Evolutionary conservation across 2,888 invertebrate species (phyloP).

Genomic region (Xanthia togata): DNA sequence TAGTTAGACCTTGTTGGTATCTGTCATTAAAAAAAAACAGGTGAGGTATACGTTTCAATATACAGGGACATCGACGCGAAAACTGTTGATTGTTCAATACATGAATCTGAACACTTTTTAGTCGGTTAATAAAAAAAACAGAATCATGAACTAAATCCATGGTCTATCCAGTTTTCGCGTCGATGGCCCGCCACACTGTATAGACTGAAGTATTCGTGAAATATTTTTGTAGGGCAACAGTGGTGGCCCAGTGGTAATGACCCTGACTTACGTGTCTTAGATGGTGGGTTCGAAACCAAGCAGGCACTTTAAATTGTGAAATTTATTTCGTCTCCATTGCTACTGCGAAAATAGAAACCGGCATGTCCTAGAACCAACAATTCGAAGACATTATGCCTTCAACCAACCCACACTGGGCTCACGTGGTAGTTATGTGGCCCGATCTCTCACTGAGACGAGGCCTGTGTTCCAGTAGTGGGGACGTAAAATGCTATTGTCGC

Average conservation of each 20-base stretch:
- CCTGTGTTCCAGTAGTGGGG: not conserved
- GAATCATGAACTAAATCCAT: no score
- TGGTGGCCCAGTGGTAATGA: no score
- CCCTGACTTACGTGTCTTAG: no score
- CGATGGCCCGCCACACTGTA: no score
- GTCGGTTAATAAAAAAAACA: no score
- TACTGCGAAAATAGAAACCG: not conserved
- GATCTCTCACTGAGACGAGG: not conserved
- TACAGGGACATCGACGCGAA: no score
- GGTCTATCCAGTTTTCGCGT: no score
- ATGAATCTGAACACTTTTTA: no score
- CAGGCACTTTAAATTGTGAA: not conserved
- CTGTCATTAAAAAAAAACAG: slow-evolving; percentile 14
- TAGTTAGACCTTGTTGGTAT: slow-evolving; percentile 25
- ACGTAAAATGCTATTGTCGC: not conserved
- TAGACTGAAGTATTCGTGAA: no score
- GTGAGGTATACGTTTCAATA: not conserved
- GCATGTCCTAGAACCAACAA: not conserved
- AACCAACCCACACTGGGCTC: not conserved
- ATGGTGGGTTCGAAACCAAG: no score
- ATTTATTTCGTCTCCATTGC: not conserved
- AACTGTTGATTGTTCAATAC: no score
- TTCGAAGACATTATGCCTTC: not conserved
- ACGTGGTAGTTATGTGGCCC: not conserved
- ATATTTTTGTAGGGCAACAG: not conserved